Conservation (phyloP, 2,797 vertebrate genomes). For the Takifugu rubripes region DNA sequence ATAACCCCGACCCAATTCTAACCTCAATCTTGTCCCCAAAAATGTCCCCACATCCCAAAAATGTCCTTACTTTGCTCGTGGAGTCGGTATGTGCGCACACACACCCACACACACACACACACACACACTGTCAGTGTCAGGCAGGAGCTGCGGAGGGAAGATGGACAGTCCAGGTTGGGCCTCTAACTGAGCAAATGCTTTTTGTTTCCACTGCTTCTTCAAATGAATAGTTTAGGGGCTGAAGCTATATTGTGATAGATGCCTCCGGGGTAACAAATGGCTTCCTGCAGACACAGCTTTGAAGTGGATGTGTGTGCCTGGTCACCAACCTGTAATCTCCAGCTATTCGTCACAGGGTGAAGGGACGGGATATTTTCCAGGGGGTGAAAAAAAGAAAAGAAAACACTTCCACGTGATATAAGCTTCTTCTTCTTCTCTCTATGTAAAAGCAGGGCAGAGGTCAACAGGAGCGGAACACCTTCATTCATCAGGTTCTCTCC, state of each 20-base stretch:
- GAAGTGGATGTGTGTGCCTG: conserved; percentile 54
- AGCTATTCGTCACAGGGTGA: conserved; percentile 57
- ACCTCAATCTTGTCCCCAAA: too few relatives aligned
- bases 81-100: not conserved
- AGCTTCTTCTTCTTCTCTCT: conserved; percentile 39
- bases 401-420: conserved; percentile 43
- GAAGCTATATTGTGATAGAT: conserved; percentile 69
- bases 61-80: too few relatives aligned
- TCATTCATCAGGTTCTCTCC: conserved; percentile 25
- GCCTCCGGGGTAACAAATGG: conserved; percentile 63
- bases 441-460: conserved; percentile 32
- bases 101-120: conserved; percentile 5
- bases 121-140: conserved; percentile 20
- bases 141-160: conserved; percentile 42
- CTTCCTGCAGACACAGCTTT: conserved; percentile 63
- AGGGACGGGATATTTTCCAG: conserved; percentile 53
- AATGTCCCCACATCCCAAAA: too few relatives aligned
- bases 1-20: too few relatives aligned
- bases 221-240: conserved; percentile 73
- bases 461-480: conserved; percentile 37
- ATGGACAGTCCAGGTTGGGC: conserved; percentile 60
- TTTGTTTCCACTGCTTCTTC: conserved; percentile 65
- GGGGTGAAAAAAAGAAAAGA: conserved; percentile 25
- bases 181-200: conserved; percentile 70
- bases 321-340: conserved; percentile 68